A percentile compares a stretch with the other conserved stretches of the same genome.
These are phyloP conservation scores for Leguminivora glycinivorella DNA, from an alignment of 1,140 invertebrate species.

Conservation along the genomic window DNA sequence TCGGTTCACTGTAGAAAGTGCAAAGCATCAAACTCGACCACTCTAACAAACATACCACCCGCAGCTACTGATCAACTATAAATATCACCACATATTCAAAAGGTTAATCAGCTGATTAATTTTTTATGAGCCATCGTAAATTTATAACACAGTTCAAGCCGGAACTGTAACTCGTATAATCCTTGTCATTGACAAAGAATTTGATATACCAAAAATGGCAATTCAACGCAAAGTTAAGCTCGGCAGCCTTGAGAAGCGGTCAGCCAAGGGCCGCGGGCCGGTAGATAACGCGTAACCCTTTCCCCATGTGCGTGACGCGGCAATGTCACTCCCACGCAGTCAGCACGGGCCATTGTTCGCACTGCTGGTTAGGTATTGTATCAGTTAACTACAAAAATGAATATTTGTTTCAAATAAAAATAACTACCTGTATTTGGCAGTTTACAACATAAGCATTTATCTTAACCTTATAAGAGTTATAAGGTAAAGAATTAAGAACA, in stretches of 20 bases:
- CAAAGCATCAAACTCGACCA: conserved; percentile 53
- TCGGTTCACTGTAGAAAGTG: conserved; percentile 62
- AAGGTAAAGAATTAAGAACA: no score
- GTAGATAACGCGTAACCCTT: conserved; percentile 16
- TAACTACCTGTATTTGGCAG: not conserved
- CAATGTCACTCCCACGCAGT: conserved; percentile 26
- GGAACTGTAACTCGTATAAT: not conserved
- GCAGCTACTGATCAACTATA: not conserved
- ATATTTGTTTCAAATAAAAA: conserved; percentile 2
- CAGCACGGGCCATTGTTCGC: conserved; percentile 4
- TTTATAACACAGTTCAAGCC: not conserved
- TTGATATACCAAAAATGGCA: not conserved
- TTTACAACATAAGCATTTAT: not conserved
- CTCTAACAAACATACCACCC: conserved; percentile 22
- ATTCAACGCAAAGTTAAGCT: not conserved
- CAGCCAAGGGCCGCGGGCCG: conserved; percentile 4
- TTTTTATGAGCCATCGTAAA: not conserved
- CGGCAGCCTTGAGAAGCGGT: not conserved
- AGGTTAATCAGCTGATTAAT: conserved; percentile 3
- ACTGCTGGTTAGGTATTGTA: not conserved
- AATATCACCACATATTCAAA: not conserved
- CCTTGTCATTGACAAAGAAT: not conserved
- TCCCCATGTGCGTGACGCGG: not conserved
- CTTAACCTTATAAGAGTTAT: not conserved
- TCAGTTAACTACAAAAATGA: not conserved